Conservation (phyloP, 2,888 invertebrate genomes). For the Philhelius pedissequus region DNA sequence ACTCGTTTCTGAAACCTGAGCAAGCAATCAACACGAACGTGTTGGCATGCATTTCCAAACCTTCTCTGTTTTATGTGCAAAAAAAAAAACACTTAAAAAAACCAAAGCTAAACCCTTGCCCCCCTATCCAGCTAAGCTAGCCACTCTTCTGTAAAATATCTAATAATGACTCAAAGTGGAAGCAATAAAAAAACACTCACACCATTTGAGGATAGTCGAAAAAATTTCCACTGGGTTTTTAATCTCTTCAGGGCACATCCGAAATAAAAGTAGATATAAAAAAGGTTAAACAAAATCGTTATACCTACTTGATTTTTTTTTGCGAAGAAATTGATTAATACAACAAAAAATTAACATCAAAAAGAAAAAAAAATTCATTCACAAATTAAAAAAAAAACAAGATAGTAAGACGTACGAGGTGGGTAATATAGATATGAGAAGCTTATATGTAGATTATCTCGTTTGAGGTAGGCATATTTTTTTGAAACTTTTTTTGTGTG, state of each 20-base stretch:
- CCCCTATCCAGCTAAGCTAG: background rate
- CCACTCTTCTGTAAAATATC: background rate
- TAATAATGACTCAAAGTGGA: slow-evolving; percentile 2
- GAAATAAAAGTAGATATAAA: background rate
- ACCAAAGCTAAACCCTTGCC: background rate
- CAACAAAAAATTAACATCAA: background rate
- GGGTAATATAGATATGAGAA: too few relatives aligned
- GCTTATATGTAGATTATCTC: too few relatives aligned
- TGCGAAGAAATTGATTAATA: background rate
- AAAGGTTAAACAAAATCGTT: background rate
- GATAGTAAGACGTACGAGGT: background rate
- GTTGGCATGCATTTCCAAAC: slow-evolving; percentile 28
- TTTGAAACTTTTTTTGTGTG: background rate
- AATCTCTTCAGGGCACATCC: background rate
- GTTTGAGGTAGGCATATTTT: background rate
- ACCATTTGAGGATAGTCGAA: background rate
- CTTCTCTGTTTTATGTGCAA: background rate
- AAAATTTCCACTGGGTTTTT: background rate
- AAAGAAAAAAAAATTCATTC: slow-evolving; percentile 13
- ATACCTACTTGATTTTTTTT: background rate
- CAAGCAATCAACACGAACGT: slow-evolving; percentile 18
- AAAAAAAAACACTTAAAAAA: background rate
- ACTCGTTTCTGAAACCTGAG: background rate
- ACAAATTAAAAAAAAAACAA: background rate
- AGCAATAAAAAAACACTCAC: background rate